Base-by-base conservation (phyloP, 2,113 vertebrate genomes). In the Corythornis vintsioides region DNA sequence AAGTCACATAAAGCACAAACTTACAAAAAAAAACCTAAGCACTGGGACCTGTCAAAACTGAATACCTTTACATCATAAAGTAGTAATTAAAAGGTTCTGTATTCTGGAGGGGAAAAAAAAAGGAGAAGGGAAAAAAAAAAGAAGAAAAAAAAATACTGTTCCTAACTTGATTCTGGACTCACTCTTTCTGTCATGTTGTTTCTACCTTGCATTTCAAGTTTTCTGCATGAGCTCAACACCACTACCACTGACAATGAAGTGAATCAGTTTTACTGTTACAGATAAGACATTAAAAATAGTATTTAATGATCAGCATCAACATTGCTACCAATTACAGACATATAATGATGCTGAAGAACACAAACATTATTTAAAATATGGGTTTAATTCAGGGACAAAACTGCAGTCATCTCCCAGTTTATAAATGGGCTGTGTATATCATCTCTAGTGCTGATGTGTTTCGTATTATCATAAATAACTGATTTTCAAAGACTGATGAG, bases 1-100 rank as follows among this genome's bases (percentile, higher is more conserved):
- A 50, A 52, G 55, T 94, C 75, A 93, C 15, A 25, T 40, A 31
- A 89, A 87, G 43, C 45, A 65, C 24, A 69, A 82, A 78, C 20
- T 13, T n/a, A n/a, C n/a, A 13, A 56, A 59, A 21, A 72, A 66
- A 69, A 19, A 61, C 76, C 13, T 63, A 73, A 85, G 48, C 22
- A 43, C 14, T 22, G 15, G 7, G 10, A 92, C 21, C 38, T 88
- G 78, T 9, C 35, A 53, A 60, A 86, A 67, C 6, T 6, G 7
- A 84, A 45, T 5, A 18, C 7, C 14, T 40, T 77, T 53, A 52
- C 3, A 2, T 19, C 15, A 75, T 35, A 50, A 64, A 67, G 29
- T 15, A 81, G 0, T 16, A 24, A 56, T 56, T 9, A 3, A 2
- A 9, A 7, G 28, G 17, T 88, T 65, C 45, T 11, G 7, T n/a